Conservation (phyloP, 1,140 invertebrate species). For the Drosophila tsacasi region DNA sequence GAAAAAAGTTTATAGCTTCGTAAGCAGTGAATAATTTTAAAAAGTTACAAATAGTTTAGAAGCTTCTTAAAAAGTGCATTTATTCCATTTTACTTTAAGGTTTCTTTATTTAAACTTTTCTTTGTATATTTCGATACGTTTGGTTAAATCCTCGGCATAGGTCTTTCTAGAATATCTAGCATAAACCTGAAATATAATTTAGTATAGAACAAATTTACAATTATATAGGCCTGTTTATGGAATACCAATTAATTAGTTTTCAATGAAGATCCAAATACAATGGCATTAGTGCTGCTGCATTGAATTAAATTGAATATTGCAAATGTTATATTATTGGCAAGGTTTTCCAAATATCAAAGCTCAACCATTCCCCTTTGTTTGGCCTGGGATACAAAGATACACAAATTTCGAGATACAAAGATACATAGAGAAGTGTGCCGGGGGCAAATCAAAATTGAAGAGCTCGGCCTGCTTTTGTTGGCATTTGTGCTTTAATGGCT, state of each 20-base stretch:
- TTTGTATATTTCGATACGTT: too few species aligned
- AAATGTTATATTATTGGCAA: slow-evolving; percentile 5
- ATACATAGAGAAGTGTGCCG: slow-evolving; percentile 8
- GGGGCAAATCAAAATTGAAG: slow-evolving; percentile 25
- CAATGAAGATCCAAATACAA: slow-evolving; percentile 7
- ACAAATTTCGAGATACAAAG: slow-evolving; percentile 20
- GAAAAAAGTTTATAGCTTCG: neutral
- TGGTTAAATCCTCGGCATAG: too few species aligned
- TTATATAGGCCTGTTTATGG: neutral
- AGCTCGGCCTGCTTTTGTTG: slow-evolving; percentile 25
- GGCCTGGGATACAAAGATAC: slow-evolving; percentile 1
- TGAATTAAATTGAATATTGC: slow-evolving; percentile 25
- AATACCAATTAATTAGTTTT: slow-evolving; percentile 2
- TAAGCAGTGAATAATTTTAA: neutral
- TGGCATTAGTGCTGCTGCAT: slow-evolving; percentile 13
- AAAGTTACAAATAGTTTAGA: neutral
- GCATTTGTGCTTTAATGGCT: slow-evolving; percentile 31
- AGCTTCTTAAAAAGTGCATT: too few species aligned
- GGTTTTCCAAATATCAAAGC: slow-evolving; percentile 14
- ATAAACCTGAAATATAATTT: too few species aligned
- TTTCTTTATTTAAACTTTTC: too few species aligned
- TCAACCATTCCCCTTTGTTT: too few species aligned
- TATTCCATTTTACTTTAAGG: too few species aligned
- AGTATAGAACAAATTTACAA: too few species aligned
- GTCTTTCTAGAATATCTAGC: too few species aligned